phyloP scores from a whole-genome alignment of 2,888 invertebrate species.

The Galerucella pusilla region DNA sequence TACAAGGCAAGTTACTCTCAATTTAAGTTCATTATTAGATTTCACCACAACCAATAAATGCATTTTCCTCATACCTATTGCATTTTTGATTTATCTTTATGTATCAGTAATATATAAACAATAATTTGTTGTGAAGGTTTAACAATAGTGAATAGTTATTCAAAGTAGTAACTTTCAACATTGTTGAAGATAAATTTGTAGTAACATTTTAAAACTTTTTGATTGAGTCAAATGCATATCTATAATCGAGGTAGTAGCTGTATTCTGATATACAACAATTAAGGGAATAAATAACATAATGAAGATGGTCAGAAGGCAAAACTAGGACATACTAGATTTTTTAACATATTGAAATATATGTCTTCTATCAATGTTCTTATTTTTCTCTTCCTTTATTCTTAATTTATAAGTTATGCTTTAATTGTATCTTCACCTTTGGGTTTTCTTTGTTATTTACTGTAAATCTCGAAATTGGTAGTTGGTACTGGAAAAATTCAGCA shows the following conservation, averaged over 20 bases:
- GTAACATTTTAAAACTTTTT: neutral
- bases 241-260: too few relatives aligned
- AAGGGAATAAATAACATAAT: too few relatives aligned
- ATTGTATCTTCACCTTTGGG: neutral
- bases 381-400: too few relatives aligned
- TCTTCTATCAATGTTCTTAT: too few relatives aligned
- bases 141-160: neutral
- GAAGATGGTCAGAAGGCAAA: too few relatives aligned
- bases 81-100: conserved; percentile 2
- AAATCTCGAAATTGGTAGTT: too few relatives aligned
- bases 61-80: neutral
- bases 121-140: neutral
- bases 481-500: too few relatives aligned
- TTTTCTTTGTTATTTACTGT: neutral
- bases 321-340: too few relatives aligned
- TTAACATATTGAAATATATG: too few relatives aligned
- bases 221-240: too few relatives aligned
- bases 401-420: too few relatives aligned
- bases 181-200: neutral
- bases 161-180: neutral
- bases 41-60: neutral
- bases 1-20: neutral
- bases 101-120: neutral
- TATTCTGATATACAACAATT: too few relatives aligned
- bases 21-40: neutral